Base-by-base conservation (phyloP, 2,888 invertebrate genomes). In the Trimorus sp. region DNA sequence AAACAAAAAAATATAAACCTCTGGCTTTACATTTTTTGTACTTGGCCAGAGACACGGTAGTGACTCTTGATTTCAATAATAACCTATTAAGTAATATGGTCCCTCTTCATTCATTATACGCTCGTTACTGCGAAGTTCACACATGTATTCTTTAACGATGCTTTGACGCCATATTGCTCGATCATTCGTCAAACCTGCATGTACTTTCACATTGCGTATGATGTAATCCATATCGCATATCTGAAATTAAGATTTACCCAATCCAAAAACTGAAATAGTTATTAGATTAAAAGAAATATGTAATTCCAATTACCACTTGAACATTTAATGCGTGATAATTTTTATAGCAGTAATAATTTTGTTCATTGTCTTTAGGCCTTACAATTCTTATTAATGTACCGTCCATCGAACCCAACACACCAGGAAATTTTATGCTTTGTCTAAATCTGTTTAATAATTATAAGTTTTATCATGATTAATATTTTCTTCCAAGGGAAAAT, bases 301-400 rank as follows among this genome's bases (percentile, higher is more conserved):
- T n/a, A n/a, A n/a, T n/a, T n/a, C n/a, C n/a, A n/a, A 38, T 48
- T 48, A 48, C 48, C 48, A 48, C 48, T 48, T 48, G 48, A 4
- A 48, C 48, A 9, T 48, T 48, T 12, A 48, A 48, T n/a, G 48
- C 48, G 48, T 48, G 48, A 9, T 12, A 48, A 48, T 48, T 9
- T 9, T 48, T 48, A 12, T 48, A 48, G 12, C 48, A 48, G 12
- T 48, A 48, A 48, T 48, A 48, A 12, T 48, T 48, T 12, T 48
- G 48, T 9, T 48, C 48, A 48, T 48, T 48, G 4, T 48, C 9
- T 4, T 9, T 12, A 12, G 48, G 48, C 12, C 48, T 48, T 4
- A 48, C 48, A 12, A 48, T 48, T 9, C 48, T 9, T 48, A 48
- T 9, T 4, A 48, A 9, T 4, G 48, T 48, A 12, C 48, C 5